Conservation (phyloP, 1,140 invertebrate species). For the Protaetia brevitarsis region DNA sequence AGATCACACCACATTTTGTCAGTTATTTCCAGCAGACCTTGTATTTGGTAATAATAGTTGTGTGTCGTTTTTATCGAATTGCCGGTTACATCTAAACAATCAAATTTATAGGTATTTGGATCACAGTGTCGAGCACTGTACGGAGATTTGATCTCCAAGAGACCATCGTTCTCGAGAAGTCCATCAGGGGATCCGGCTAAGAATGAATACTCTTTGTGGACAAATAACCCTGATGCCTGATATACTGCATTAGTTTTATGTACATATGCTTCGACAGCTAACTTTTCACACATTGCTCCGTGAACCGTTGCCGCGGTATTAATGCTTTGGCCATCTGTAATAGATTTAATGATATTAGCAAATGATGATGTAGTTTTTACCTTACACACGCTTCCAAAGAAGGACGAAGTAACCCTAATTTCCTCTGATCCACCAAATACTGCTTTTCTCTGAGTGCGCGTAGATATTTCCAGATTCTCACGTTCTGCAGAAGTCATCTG, state of each 20-base stretch:
- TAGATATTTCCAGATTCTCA: not conserved
- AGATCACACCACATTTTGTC: slow-evolving; percentile 23
- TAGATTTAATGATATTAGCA: not conserved
- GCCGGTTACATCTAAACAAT: not conserved
- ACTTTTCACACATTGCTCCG: not conserved
- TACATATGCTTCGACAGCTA: slow-evolving; percentile 10
- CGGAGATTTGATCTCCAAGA: slow-evolving; percentile 5
- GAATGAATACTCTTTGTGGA: not conserved
- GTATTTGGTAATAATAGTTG: slow-evolving; percentile 22
- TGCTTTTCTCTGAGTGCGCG: not conserved
- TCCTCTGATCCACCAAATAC: not conserved
- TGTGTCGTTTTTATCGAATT: not conserved
- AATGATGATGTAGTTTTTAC: not conserved
- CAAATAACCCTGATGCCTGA: slow-evolving; percentile 3
- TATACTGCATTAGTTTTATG: not conserved
- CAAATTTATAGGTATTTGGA: not conserved
- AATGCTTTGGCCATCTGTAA: not conserved
- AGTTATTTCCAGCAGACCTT: slow-evolving; percentile 22
- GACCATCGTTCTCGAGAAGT: not conserved
- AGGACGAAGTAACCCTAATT: not conserved
- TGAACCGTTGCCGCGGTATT: not conserved
- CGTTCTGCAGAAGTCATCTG: not conserved
- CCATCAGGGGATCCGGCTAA: not conserved
- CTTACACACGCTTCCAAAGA: not conserved
- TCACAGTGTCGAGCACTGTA: not conserved